A percentile compares a stretch with the other conserved stretches of the same genome.
Conservation (phyloP, 2,888 invertebrate genomes). For the Eupithecia dodoneata region DNA sequence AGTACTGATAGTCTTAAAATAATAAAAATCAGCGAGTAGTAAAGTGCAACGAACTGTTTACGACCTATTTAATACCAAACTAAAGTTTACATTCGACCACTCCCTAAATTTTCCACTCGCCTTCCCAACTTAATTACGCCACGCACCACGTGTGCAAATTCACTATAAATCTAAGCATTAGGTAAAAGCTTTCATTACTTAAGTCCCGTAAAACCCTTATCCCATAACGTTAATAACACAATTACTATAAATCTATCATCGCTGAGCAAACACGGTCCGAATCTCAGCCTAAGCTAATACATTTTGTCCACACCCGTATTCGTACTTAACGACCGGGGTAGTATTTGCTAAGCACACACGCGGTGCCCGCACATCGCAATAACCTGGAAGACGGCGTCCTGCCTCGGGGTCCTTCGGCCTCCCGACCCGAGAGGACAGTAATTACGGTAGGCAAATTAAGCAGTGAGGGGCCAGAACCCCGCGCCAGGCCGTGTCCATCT, state of each 20-base stretch:
- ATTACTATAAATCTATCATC: conserved; percentile 85
- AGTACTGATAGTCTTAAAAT: neutral
- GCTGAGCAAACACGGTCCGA: conserved; percentile 82
- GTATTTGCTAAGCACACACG: conserved; percentile 82
- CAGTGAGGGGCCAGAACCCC: conserved; percentile 78
- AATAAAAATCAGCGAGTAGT: neutral
- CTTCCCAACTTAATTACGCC: conserved; percentile 62
- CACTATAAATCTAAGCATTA: conserved; percentile 81
- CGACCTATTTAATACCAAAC: conserved; percentile 14
- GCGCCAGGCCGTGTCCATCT: conserved; percentile 55
- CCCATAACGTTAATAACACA: conserved; percentile 85
- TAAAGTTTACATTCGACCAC: conserved; percentile 21
- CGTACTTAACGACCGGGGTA: conserved; percentile 82
- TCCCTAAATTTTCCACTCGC: conserved; percentile 27
- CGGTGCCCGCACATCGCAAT: conserved; percentile 82
- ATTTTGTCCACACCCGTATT: conserved; percentile 84
- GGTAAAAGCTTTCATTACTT: conserved; percentile 82
- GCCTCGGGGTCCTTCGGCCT: conserved; percentile 69
- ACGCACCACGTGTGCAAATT: conserved; percentile 75
- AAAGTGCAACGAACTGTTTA: conserved; percentile 10
- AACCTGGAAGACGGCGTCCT: conserved; percentile 80
- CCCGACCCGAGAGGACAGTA: conserved; percentile 83
- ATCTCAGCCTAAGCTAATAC: conserved; percentile 84
- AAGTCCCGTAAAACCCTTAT: conserved; percentile 84
- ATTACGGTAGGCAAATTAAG: conserved; percentile 86